A percentile compares a stretch with the other conserved stretches of the same genome.
Evolutionary conservation across 1,140 invertebrate species (phyloP).

Genomic region (honey bee (Apis mellifera)): Amel_HAv3.1 CM009933.2:13378001-13378500

Average conservation of each 20-base stretch:
- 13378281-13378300: background rate
- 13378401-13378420: slow-evolving; percentile 32
- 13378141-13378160: too few relatives aligned
- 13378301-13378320: background rate
- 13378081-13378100: background rate
- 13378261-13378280: too few relatives aligned
- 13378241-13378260: too few relatives aligned
- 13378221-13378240: too few relatives aligned
- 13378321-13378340: slow-evolving; percentile 4
- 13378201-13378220: too few relatives aligned
- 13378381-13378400: slow-evolving; percentile 34
- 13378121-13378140: background rate
- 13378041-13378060: slow-evolving; percentile 39
- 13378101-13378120: background rate
- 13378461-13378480: background rate
- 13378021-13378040: slow-evolving; percentile 39
- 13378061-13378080: background rate
- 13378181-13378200: too few relatives aligned
- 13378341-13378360: slow-evolving; percentile 22
- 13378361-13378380: slow-evolving; percentile 17
- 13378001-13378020: slow-evolving; percentile 22
- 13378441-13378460: background rate
- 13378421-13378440: background rate
- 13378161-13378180: too few relatives aligned
- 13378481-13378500: too few relatives aligned